Base-by-base conservation (phyloP, 2,113 vertebrate genomes). In the Mustela lutreola region DNA sequence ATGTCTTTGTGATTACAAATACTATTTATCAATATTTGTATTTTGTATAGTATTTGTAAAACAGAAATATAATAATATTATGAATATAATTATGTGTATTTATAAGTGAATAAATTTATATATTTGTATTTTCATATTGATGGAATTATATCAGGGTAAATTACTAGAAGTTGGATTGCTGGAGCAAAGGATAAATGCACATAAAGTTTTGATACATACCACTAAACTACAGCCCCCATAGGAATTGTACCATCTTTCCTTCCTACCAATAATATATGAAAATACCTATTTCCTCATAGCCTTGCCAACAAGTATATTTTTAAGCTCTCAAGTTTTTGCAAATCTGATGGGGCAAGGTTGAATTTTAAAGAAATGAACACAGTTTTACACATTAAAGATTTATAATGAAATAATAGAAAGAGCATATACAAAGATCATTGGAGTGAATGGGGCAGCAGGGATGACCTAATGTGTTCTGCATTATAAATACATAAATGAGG, bases 401-500 rank as follows among this genome's bases (percentile, higher is more conserved):
- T 75, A 96, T 65, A 89, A 65, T 73, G 53, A 56, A 75, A 88
- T 97, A 96, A 91, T 8, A 89, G 92, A 87, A 95, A 62, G 19
- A 90, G 71, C 5, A 48, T 60, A 67, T 33, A 70, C 22, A 94
- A 83, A 89, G 5, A 42, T 86, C 81, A 62, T 12, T 58, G 5
- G 42, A 75, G 14, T 88, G 26, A 75, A 62, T 36, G 24, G n/a
- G 24, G 8, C 0, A 0, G 53, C 45, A 85, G 3, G 28, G 42
- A 71, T 67, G 87, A 86, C 50, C 76, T 88, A 75, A 84, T 48
- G 33, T 3, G 4, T 67, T 95, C 79, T 86, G 76, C 18, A 73
- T 95, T 81, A 45, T 81, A 94, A 73, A 80, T 39, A 86, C 31
- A 58, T 53, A 53, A 78, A 75, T 10, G 50, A 48, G 56, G 36